Evolutionary conservation across 2,113 vertebrate species (phyloP).

Genomic region (Callipepla californica): DNA sequence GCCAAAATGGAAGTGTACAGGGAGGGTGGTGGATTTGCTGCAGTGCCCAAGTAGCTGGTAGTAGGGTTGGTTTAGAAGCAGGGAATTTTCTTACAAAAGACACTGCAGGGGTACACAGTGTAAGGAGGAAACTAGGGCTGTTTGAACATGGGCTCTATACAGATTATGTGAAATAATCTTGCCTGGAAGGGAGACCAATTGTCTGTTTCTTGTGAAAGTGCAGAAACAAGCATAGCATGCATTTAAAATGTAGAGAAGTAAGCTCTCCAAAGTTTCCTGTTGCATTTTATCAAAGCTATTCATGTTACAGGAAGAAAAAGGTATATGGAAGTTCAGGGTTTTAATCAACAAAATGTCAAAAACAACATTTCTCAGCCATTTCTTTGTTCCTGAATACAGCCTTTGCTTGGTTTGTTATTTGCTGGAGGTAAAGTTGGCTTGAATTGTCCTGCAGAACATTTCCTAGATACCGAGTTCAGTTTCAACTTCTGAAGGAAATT

Average conservation of each 20-base stretch:
- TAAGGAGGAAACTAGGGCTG: neutral
- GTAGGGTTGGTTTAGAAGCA: neutral
- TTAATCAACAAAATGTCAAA: neutral
- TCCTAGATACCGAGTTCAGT: neutral
- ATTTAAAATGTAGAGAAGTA: neutral
- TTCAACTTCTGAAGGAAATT: neutral
- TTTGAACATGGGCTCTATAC: neutral
- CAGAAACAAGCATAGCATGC: neutral
- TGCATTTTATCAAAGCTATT: constrained; percentile 15
- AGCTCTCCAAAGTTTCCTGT: neutral
- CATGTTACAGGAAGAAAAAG: neutral
- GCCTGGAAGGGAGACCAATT: neutral
- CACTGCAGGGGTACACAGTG: neutral
- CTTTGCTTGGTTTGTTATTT: constrained; percentile 15
- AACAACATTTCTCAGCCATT: neutral
- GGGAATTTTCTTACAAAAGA: neutral
- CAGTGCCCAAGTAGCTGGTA: neutral
- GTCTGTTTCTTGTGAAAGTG: neutral
- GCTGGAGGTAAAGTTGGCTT: neutral
- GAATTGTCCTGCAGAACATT: neutral
- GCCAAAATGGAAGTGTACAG: neutral
- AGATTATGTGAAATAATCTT: neutral
- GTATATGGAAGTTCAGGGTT: neutral
- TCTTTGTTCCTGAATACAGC: neutral
- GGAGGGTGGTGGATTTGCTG: neutral